Evolutionary conservation across 2,888 invertebrate species (phyloP), one percentile per base, ranked within the genome.

Genomic region (Pandemis corylana): DNA sequence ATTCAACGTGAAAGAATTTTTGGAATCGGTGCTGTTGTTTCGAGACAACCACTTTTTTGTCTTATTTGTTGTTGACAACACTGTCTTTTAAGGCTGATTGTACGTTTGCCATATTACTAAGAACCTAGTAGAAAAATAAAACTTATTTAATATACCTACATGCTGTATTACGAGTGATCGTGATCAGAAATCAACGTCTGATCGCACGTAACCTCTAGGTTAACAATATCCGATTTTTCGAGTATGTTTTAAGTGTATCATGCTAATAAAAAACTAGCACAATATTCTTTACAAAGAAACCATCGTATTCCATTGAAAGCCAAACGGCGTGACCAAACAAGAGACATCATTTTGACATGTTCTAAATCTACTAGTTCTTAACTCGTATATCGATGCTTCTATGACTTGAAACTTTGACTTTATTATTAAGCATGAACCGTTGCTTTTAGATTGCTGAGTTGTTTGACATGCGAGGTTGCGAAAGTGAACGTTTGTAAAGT

Each of bases 271-370:
- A 67, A 67, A 59, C 28, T 28, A 59, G 59, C 44, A 6, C 41
- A 53, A 67, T 53, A 41, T 36, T 7, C 51, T 36, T 65, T 28
- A 46, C 49, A 65, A 65, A 36, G 53, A 51, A 51, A 41, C 20
- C 41, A 67, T 53, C 53, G 9, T 44, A 44, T 15, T 7, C 10
- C 41, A 67, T 67, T 67, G 10, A 67, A 67, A 67, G 53, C n/a
- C 41, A 53, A 51, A 67, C 41, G n/a, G 67, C 67, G 67, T 67
- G n/a, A 7, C 67, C 36, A 53, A 67, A 67, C 15, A 67, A 28
- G 53, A 53, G 36, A n/a, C 41, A 53, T 64, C 44, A 64, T 49
- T 67, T 67, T 67, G 67, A 67, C 67, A 41, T 67, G 67, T 67
- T 53, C 51, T 7, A 15, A 67, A 53, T 67, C 59, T 3, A 59